phyloP scores from a whole-genome alignment of 2,797 vertebrate genomes.

The Pagetopsis macropterus region DNA sequence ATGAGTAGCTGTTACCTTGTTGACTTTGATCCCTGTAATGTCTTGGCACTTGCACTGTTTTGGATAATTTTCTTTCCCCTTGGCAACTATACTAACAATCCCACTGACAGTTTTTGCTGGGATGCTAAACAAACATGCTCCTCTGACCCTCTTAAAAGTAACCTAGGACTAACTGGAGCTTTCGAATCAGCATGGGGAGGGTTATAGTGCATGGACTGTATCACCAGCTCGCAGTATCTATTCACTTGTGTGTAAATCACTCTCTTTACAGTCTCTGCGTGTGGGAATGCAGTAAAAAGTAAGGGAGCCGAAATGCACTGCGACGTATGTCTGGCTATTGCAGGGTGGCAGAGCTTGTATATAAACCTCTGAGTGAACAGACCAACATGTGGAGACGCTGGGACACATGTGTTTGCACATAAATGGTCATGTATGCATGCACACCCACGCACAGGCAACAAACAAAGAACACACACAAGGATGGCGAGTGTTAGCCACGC shows the following conservation, averaged over 20 bases:
- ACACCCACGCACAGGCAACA: slow-evolving; percentile 35
- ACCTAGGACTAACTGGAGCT: slow-evolving; percentile 40
- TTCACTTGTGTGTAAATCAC: slow-evolving; percentile 72
- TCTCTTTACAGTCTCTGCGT: slow-evolving; percentile 67
- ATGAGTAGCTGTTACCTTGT: not conserved
- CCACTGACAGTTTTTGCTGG: slow-evolving; percentile 22
- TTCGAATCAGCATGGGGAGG: slow-evolving; percentile 41
- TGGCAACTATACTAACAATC: slow-evolving; percentile 24
- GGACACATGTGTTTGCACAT: slow-evolving; percentile 61
- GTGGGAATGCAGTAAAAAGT: slow-evolving; percentile 74
- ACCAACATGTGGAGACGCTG: slow-evolving; percentile 48
- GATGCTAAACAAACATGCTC: slow-evolving; percentile 44
- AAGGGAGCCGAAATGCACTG: slow-evolving; percentile 47
- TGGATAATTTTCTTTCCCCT: slow-evolving; percentile 10
- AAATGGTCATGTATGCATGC: slow-evolving; percentile 54
- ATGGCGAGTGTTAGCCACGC: slow-evolving; percentile 3
- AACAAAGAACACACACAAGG: slow-evolving; percentile 42
- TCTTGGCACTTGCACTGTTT: slow-evolving; percentile 22
- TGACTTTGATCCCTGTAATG: slow-evolving; percentile 6
- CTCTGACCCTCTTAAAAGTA: slow-evolving; percentile 46
- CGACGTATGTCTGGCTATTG: slow-evolving; percentile 46
- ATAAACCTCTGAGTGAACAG: slow-evolving; percentile 51
- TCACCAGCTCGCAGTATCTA: slow-evolving; percentile 58
- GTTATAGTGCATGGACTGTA: slow-evolving; percentile 30
- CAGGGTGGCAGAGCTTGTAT: slow-evolving; percentile 45